A percentile compares a stretch with the other conserved stretches of the same genome.
Conservation (phyloP, 2,888 invertebrate genomes). For the Unio delphinus region DNA sequence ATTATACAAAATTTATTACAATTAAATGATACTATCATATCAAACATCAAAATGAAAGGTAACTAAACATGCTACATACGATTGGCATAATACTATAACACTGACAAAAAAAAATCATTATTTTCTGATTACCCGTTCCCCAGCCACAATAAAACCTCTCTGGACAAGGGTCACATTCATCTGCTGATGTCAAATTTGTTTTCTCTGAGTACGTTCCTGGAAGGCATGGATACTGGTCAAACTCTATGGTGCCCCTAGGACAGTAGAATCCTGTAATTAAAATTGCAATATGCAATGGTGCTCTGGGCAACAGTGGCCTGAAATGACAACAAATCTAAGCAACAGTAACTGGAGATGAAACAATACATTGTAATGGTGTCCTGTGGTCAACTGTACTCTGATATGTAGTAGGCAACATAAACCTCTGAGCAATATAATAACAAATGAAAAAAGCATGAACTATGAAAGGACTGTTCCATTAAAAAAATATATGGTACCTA, state of each 20-base stretch:
- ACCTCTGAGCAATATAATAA: too few relatives aligned
- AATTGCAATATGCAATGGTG: not conserved
- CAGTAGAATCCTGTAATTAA: conserved; percentile 63
- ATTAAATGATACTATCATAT: not conserved
- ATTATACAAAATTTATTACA: not conserved
- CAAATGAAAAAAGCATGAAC: too few relatives aligned
- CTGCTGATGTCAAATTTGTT: conserved; percentile 58
- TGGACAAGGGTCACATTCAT: conserved; percentile 67
- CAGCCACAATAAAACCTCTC: conserved; percentile 59
- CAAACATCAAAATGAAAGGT: not conserved
- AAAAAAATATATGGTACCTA: too few relatives aligned
- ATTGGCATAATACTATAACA: not conserved
- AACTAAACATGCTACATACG: conserved; percentile 10
- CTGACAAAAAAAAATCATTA: not conserved
- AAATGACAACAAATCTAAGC: too few relatives aligned
- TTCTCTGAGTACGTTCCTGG: conserved; percentile 62
- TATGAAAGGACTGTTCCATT: too few relatives aligned
- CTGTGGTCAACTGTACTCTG: too few relatives aligned
- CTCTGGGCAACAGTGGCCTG: too few relatives aligned
- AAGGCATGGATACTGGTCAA: conserved; percentile 62
- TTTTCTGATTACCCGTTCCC: conserved; percentile 49
- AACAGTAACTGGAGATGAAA: too few relatives aligned
- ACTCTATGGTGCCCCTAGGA: conserved; percentile 60
- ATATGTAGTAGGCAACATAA: too few relatives aligned
- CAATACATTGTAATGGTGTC: too few relatives aligned